These are phyloP conservation scores for Drosophila auraria DNA, from an alignment of 1,140 invertebrate genomes.

Conservation along the genomic window DNA sequence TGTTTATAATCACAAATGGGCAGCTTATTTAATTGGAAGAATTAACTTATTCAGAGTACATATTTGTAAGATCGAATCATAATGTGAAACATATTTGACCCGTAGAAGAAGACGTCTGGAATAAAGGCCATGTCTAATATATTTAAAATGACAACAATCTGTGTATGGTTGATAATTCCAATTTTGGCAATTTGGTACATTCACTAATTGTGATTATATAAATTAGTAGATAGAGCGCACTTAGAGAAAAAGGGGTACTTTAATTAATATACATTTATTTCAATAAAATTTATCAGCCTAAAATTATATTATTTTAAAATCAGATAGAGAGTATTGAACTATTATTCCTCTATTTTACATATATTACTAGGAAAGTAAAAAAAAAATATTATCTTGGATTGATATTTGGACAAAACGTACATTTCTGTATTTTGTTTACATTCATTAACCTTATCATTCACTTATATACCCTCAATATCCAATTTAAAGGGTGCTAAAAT, in stretches of 20 bases:
- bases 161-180: background rate
- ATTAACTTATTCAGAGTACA: background rate
- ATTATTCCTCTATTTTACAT: too few relatives aligned
- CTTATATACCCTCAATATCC: background rate
- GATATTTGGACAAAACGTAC: too few relatives aligned
- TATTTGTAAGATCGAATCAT: too few relatives aligned
- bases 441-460: background rate
- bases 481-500: background rate
- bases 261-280: too few relatives aligned
- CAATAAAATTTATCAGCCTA: too few relatives aligned
- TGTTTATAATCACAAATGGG: background rate
- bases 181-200: background rate
- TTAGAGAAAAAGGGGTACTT: background rate
- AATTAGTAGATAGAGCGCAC: background rate
- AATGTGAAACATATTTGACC: too few relatives aligned
- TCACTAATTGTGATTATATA: conserved; percentile 2
- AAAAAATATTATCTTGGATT: too few relatives aligned
- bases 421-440: too few relatives aligned
- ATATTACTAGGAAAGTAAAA: too few relatives aligned
- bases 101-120: background rate
- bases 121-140: background rate
- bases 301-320: too few relatives aligned
- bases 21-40: background rate
- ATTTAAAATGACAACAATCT: background rate
- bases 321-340: too few relatives aligned